Base-by-base conservation (phyloP, 2,797 vertebrate species). In the Xerus rutilus region DNA sequence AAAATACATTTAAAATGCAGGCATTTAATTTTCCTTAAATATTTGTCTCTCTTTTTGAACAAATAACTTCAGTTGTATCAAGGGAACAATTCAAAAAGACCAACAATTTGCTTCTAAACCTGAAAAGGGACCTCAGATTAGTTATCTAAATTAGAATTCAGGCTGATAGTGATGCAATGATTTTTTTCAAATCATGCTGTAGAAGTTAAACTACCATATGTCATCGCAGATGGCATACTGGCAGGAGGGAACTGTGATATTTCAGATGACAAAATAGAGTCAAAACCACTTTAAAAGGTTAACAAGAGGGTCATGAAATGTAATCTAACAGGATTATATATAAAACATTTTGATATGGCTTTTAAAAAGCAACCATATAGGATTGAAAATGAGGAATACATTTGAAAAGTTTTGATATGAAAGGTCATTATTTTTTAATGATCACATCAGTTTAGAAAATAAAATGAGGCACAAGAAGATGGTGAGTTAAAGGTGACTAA, bases 191-290 rank as follows among this genome's bases (percentile, higher is more conserved):
- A 93, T 97, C 79, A 54, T 64, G 64, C 74, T 95, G 89, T 67
- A 91, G 76, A 94, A 86, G 91, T 89, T 93, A 95, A 96, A 81
- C 23, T 54, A 85, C 94, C 97, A 93, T 97, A 96, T 97, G 97
- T 91, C 91, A 89, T 72, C 84, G 47, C 97, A 98, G 95, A 97
- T 97, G 95, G 95, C 39, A 35, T 8, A 12, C 67, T 87, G 72
- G 79, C 95, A 94, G 89, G 92, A 95, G 54, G 39, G 39, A 95
- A 28, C 67, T 77, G 32, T 84, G 91, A 91, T 97, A 94, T 91
- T 96, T 96, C 89, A 91, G 28, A 95, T 94, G 96, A 96, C 96
- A 96, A 96, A 96, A 92, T 69, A 95, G 93, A 95, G 67, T 96
- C 88, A 96, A 97, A 95, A 96, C 12, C 39, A 89, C 49, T 96